These are phyloP conservation scores for Alligator mississippiensis DNA, from an alignment of 2,113 vertebrate genomes.

Conservation along the genomic window DNA sequence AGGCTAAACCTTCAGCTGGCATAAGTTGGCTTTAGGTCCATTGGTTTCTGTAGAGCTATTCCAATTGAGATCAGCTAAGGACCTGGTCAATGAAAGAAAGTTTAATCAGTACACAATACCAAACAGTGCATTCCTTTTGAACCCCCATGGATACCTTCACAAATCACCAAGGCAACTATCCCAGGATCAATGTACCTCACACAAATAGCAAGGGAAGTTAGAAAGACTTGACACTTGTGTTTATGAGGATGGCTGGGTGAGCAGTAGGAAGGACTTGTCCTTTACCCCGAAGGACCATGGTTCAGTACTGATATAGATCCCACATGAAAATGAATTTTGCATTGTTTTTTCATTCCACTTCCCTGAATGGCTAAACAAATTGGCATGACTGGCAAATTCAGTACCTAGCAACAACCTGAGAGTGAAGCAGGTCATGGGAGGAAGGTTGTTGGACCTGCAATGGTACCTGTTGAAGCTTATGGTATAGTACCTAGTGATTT, in stretches of 20 bases:
- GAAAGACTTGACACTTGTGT: not conserved
- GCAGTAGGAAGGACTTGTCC: not conserved
- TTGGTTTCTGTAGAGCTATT: conserved; percentile 52
- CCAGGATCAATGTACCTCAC: conserved; percentile 6
- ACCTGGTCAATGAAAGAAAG: not conserved
- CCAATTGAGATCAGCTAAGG: conserved; percentile 46
- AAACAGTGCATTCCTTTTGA: conserved; percentile 8
- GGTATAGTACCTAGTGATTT: not conserved
- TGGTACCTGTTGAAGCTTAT: not conserved
- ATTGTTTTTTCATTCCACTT: not conserved
- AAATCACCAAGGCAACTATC: not conserved
- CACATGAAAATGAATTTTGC: not conserved
- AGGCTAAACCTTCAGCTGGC: conserved; percentile 30
- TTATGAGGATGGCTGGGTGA: conserved; percentile 8
- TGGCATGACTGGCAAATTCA: not conserved
- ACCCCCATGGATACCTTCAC: not conserved
- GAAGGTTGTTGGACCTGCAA: not conserved
- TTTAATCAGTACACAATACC: conserved; percentile 39
- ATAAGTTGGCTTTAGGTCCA: not conserved
- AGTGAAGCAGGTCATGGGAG: not conserved
- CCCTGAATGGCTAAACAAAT: not conserved
- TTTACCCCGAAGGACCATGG: conserved; percentile 5
- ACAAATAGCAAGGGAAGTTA: not conserved
- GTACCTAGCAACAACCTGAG: not conserved
- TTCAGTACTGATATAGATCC: not conserved